These are phyloP conservation scores for Stichodactyla helianthus DNA, from an alignment of 64 coral and sea anemone genomes.

Conservation along the genomic window DNA sequence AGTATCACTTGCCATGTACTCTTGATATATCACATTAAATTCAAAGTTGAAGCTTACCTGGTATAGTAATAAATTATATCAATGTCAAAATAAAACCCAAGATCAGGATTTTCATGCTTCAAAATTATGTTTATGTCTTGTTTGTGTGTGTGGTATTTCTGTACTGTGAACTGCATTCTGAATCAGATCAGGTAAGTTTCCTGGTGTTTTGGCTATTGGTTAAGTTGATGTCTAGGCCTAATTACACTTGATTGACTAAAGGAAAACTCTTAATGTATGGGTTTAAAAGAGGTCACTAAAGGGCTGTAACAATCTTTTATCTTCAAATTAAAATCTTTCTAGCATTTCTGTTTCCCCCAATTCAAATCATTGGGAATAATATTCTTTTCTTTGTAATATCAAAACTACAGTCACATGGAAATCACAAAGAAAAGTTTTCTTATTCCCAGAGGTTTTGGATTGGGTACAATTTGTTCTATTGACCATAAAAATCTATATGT, in stretches of 20 bases:
- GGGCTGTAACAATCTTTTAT: not conserved
- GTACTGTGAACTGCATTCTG: too few relatives aligned
- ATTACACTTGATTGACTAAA: not conserved
- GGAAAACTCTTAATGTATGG: not conserved
- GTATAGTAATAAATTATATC: not conserved
- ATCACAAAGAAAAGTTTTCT: not conserved
- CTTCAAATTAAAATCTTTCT: not conserved
- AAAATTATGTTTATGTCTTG: not conserved
- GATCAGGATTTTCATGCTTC: too few relatives aligned
- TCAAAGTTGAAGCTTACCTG: not conserved
- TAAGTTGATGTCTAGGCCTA: not conserved
- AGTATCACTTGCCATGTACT: too few relatives aligned
- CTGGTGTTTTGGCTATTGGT: not conserved
- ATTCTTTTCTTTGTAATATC: not conserved
- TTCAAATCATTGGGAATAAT: not conserved
- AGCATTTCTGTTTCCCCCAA: not conserved
- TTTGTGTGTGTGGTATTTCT: not conserved
- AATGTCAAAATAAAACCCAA: not conserved
- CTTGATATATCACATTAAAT: too few relatives aligned
- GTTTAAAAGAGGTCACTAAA: not conserved
- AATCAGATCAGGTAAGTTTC: not conserved
- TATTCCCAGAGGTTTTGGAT: not conserved
- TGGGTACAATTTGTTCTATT: not conserved
- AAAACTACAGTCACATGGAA: not conserved
- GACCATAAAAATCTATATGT: not conserved